Evolutionary conservation across 2,797 vertebrate genomes (phyloP).

Genomic region (Argyrosomus regius): DNA sequence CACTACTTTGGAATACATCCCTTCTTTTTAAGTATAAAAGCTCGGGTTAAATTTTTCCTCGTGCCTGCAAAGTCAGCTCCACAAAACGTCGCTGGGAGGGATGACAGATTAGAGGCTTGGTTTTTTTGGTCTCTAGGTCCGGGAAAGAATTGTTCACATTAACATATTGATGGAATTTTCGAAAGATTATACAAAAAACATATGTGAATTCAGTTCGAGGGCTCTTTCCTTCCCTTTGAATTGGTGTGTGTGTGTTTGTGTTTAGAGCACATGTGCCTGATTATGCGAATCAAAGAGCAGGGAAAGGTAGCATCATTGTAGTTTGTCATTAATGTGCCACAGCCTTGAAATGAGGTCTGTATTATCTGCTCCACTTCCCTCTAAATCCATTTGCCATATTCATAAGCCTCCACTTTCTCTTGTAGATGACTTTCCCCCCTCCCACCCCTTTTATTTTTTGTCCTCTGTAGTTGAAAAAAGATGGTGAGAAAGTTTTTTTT

Average conservation of each 20-base stretch:
- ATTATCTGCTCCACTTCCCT: constrained; percentile 58
- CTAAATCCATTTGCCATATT: constrained; percentile 44
- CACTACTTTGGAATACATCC: constrained; percentile 19
- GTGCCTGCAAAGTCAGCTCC: constrained; percentile 43
- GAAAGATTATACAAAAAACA: constrained; percentile 56
- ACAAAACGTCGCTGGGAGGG: constrained; percentile 48
- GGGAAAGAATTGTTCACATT: constrained; percentile 65
- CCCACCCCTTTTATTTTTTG: neutral
- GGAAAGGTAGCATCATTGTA: constrained; percentile 43
- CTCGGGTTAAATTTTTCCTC: constrained; percentile 17
- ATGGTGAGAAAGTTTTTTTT: neutral
- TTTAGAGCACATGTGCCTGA: constrained; percentile 46
- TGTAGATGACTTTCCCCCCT: constrained; percentile 5
- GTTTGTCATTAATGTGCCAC: constrained; percentile 54
- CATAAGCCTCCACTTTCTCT: constrained; percentile 24
- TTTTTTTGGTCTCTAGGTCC: constrained; percentile 44
- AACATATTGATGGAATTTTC: constrained; percentile 69
- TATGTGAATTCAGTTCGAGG: constrained; percentile 46
- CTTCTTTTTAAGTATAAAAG: constrained; percentile 32
- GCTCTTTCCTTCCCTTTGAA: constrained; percentile 25
- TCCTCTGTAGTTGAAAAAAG: neutral
- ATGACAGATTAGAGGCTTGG: constrained; percentile 54
- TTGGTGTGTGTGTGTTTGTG: constrained; percentile 25
- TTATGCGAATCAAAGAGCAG: constrained; percentile 41
- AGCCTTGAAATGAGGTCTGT: constrained; percentile 60